A percentile compares a stretch with the other conserved stretches of the same genome.
Evolutionary conservation across 2,888 invertebrate species (phyloP).

Genomic region (Drosophila emarginata): DNA sequence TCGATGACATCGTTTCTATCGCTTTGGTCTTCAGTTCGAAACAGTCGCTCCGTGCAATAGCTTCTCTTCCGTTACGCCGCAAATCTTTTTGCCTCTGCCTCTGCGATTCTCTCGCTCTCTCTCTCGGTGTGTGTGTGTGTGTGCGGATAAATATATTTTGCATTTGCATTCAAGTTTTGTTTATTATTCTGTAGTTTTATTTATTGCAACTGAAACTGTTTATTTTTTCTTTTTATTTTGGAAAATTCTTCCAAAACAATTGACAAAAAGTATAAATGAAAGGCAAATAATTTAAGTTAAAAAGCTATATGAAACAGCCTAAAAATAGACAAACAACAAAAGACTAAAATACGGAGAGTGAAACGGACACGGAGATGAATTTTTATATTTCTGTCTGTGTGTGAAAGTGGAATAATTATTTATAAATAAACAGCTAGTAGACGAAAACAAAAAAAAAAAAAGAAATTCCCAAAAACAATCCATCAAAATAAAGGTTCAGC

Average conservation of each 20-base stretch:
- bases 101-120: not conserved
- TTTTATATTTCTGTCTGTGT: slow-evolving; percentile 16
- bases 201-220: slow-evolving; percentile 3
- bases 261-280: not conserved
- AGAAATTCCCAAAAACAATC: not conserved
- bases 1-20: not conserved
- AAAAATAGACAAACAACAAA: slow-evolving; percentile 29
- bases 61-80: slow-evolving; percentile 27
- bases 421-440: slow-evolving; percentile 57
- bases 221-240: too few relatives aligned
- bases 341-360: not conserved
- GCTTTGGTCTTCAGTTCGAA: slow-evolving; percentile 48
- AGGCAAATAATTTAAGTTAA: slow-evolving; percentile 9
- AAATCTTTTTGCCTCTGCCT: slow-evolving; percentile 21
- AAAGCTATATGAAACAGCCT: slow-evolving; percentile 11
- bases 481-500: not conserved
- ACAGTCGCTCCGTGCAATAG: slow-evolving; percentile 65
- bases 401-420: slow-evolving; percentile 52
- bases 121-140: not conserved
- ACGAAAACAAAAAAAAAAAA: too few relatives aligned
- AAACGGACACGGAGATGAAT: slow-evolving; percentile 1
- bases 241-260: not conserved
- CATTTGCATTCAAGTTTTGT: slow-evolving; percentile 7
- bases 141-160: too few relatives aligned
- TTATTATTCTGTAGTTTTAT: not conserved